phyloP scores from a whole-genome alignment of 1,140 invertebrate genomes.

The Contarinia nasturtii region DNA sequence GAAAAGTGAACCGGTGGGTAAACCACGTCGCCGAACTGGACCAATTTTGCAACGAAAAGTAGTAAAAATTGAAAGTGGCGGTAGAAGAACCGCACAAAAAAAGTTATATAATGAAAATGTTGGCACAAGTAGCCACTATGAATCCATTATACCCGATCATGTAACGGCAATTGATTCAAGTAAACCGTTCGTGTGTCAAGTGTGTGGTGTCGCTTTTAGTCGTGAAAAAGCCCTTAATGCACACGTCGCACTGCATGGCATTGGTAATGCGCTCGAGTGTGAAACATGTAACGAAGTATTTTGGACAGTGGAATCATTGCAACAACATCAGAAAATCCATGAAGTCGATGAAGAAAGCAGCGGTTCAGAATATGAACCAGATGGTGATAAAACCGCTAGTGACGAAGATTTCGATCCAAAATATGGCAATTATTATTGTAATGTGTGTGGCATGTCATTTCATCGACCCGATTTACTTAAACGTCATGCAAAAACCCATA shows the following conservation, averaged over 20 bases:
- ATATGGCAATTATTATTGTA: conserved; percentile 54
- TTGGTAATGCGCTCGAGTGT: conserved; percentile 58
- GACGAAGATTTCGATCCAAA: conserved; percentile 36
- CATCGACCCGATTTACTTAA: conserved; percentile 51
- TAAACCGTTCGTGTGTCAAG: conserved; percentile 60
- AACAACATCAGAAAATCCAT: conserved; percentile 40
- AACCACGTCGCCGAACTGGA: too few relatives aligned
- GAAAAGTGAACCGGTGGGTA: not conserved
- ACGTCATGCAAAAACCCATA: conserved; percentile 34
- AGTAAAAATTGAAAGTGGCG: not conserved
- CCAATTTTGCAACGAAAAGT: not conserved
- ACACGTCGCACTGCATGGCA: conserved; percentile 46
- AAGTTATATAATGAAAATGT: not conserved
- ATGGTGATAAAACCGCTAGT: conserved; percentile 28
- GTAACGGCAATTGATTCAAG: conserved; percentile 43
- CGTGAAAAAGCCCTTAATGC: conserved; percentile 60
- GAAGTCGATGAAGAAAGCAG: conserved; percentile 23
- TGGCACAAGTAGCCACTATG: too few relatives aligned
- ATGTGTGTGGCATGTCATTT: conserved; percentile 53
- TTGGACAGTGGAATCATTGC: conserved; percentile 44
- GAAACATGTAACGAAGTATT: conserved; percentile 57
- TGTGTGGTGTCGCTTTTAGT: conserved; percentile 58
- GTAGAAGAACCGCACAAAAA: not conserved
- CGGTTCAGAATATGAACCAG: conserved; percentile 22
- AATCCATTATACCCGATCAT: too few relatives aligned